Base-by-base conservation (phyloP, 2,888 invertebrate species). In the Pollenia labialis region DNA sequence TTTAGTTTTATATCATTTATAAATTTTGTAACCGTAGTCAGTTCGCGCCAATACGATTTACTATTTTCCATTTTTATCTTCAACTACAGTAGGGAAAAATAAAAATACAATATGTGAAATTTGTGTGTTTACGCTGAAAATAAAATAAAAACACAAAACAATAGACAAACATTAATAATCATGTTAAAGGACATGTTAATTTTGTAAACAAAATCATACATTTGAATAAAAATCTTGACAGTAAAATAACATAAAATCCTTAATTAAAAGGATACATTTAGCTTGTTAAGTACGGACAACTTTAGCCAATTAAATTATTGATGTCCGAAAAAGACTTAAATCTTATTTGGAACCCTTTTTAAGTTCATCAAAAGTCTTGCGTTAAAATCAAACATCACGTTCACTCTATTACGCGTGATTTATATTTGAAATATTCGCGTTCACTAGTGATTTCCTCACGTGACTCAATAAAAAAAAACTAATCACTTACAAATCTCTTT, bases 101-200 rank as follows among this genome's bases (percentile, higher is more conserved):
- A 84, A 77, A 74, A 79, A 81, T 76, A 71, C 82, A 74, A 77
- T 64, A 66, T 81, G 81, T 82, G 81, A 82, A 60, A 82, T 52
- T 90, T 87, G 85, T 85, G 86, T 90, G 91, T 92, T 92, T 92
- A 92, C 92, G 92, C 92, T 92, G 90, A 76, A 90, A 91, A 71
- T 88, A 32, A 32, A 32, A 89, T 60, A 89, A 87, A 87, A 84
- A 88, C 75, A 88, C 44, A 68, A 10, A 84, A 77, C 54, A 74
- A 60, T 60, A 80, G n/a, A 80, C 60, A 60, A 56, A 76, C 4
- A 44, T 76, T 7, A 69, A 42, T 56, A 56, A 58, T 44, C 46
- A 62, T 32, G 32, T 32, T 32, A 32, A 32, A 32, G 6, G 32
- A 32, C 32, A 32, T 32, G 32, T 32, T 32, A 4, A 32, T 32